A percentile compares a stretch with the other conserved stretches of the same genome.
These are phyloP conservation scores for Rhaphigaster nebulosa DNA, from an alignment of 2,888 invertebrate species.

Conservation along the genomic window DNA sequence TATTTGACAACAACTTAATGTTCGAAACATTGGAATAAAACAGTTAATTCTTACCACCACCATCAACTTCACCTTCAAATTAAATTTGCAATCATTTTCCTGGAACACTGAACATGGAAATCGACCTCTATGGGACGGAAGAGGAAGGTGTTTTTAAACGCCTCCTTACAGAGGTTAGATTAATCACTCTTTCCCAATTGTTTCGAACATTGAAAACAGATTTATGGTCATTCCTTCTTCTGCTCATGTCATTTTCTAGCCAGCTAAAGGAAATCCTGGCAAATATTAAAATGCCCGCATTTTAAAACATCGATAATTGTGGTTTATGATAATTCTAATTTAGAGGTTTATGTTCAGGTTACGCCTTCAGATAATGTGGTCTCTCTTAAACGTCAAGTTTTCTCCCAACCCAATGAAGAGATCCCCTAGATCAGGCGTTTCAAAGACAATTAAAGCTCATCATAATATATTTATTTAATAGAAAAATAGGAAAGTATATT, in stretches of 20 bases:
- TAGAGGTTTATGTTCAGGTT: background rate
- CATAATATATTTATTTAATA: too few species aligned
- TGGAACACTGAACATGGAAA: background rate
- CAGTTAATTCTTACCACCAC: background rate
- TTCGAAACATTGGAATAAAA: background rate
- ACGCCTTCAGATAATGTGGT: background rate
- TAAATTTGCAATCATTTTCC: background rate
- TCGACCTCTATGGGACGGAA: background rate
- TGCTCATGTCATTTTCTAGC: background rate
- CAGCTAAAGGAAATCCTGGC: background rate
- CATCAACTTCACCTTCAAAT: slow-evolving; percentile 1
- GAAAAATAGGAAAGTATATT: too few species aligned
- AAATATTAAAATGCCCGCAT: background rate
- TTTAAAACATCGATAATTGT: background rate
- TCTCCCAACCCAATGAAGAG: background rate
- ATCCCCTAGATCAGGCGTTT: too few species aligned
- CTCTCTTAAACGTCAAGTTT: background rate
- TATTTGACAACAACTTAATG: background rate
- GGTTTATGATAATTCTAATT: too few species aligned
- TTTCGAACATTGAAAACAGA: background rate
- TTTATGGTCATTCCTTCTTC: background rate
- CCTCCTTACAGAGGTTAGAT: background rate
- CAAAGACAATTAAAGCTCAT: too few species aligned
- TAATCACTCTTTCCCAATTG: background rate
- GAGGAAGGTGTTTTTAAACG: background rate